Evolutionary conservation across 2,113 vertebrate species (phyloP).

Genomic region (Aphyosemion australe): DNA sequence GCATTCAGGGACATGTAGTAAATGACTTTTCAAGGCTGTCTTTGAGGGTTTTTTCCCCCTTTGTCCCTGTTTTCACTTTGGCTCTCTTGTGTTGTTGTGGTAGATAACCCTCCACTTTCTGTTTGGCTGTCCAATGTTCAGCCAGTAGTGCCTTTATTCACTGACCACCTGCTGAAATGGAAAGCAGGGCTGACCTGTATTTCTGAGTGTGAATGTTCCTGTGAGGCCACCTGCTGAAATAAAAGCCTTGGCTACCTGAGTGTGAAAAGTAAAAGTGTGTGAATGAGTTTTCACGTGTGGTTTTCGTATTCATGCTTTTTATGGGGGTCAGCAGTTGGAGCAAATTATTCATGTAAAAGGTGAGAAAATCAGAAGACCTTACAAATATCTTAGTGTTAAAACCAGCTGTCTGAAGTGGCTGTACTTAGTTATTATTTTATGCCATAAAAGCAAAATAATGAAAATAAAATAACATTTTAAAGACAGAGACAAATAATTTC

Average conservation of each 20-base stretch:
- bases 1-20: slow-evolving; percentile 57
- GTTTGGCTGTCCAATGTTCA: slow-evolving; percentile 50
- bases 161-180: slow-evolving; percentile 63
- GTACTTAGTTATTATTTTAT: too few species aligned
- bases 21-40: slow-evolving; percentile 57
- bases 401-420: not conserved
- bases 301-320: slow-evolving; percentile 13
- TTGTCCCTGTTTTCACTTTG: slow-evolving; percentile 15
- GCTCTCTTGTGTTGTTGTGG: slow-evolving; percentile 47
- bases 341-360: not conserved
- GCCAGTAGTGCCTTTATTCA: slow-evolving; percentile 57
- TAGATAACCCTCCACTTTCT: slow-evolving; percentile 54
- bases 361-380: slow-evolving; percentile 11
- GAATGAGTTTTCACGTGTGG: slow-evolving; percentile 6
- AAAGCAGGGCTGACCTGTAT: slow-evolving; percentile 57
- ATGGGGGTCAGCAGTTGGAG: not conserved
- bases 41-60: slow-evolving; percentile 38
- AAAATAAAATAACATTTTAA: too few species aligned
- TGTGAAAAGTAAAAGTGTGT: slow-evolving; percentile 27
- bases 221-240: slow-evolving; percentile 62
- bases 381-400: slow-evolving; percentile 11
- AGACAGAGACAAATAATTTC: too few species aligned
- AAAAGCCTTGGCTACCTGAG: slow-evolving; percentile 50
- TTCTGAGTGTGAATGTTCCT: slow-evolving; percentile 29
- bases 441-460: too few species aligned